Base-by-base conservation (phyloP, 2,888 invertebrate genomes). In the Lamellibrachia satsuma region DNA sequence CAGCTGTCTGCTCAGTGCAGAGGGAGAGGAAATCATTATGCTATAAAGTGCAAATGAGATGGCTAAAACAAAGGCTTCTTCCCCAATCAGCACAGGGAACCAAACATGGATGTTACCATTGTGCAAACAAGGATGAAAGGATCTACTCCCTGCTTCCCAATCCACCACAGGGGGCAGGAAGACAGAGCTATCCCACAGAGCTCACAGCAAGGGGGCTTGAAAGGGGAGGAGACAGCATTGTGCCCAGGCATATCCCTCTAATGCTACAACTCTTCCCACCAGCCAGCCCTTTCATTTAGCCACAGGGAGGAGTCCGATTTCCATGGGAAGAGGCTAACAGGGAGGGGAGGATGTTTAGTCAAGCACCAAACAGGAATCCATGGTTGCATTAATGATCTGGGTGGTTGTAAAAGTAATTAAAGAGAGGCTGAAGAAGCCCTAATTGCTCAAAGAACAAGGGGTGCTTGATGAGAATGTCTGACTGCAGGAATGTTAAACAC, bases 291-390 rank as follows among this genome's bases (percentile, higher is more conserved):
- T n/a, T 57, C n/a, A 92, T 92, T 92, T 55, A 22, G 51, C 39
- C 57, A 92, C 92, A 92, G 57, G 91, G 57, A 27, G 51, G 57
- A 92, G 57, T 92, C 60, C 60, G 27, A 92, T 60, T 92, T 92
- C 92, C 92, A n/a, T 27, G 52, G 27, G 55, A 51, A 1, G 57
- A n/a, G 1, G 57, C 22, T n/a, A 52, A 6, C 11, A n/a, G 4
- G 55, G 22, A n/a, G 91, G 91, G 52, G 91, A 55, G 91, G 91
- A 55, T n/a, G 27, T 39, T 39, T 75, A n/a, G 75, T 75, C 75
- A 75, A 75, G 75, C 75, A 75, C 75, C 22, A 15, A 75, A 75
- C 75, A 75, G 75, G 75, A n/a, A 75, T 75, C 15, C n/a, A n/a
- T 15, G 75, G 75, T 75, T 15, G 15, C 22, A 15, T n/a, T 75